Base-by-base conservation (phyloP, 2,888 invertebrate genomes). In the Drosophila gaucha region DNA sequence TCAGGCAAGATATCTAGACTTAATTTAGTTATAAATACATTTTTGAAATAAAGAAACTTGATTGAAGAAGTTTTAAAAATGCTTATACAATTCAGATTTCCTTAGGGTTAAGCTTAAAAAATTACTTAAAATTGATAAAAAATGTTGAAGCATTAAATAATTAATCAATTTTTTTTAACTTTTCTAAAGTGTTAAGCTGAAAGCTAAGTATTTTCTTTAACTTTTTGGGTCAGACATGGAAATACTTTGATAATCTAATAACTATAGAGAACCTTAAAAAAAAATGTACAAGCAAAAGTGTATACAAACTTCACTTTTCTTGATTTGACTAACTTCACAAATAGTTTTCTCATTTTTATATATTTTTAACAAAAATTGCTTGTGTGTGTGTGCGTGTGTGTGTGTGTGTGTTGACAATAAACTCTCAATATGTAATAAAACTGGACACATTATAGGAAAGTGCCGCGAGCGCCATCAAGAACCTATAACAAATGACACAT, bases 391-490 rank as follows among this genome's bases (percentile, higher is more conserved):
- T 47, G 55, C 30, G 50, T 33, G 59, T 44, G 55, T 18, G 50
- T 31, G 54, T 66, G 55, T 69, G 57, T 59, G 41, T 56, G n/a
- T 51, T 63, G 83, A 75, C 86, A 82, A 86, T 80, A 83, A 79
- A 52, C 79, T 69, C 56, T 69, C 63, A 76, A 84, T 76, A 80
- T 86, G 80, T 82, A 83, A 82, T 82, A 86, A 86, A 86, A 86
- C 57, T 57, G 77, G 60, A 80, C 62, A 60, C 71, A 68, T 80
- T 86, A 83, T 77, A 67, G 66, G 66, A 62, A 67, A 83, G 54
- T 62, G 86, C 80, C 86, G 67, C 72, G 50, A 64, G 80, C 71
- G 22, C 49, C 66, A 78, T 72, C 52, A 38, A 52, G 51, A 58
- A 49, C 51, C 63, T 31, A 63, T 52, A 52, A 67, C 49, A 41